A percentile compares a stretch with the other conserved stretches of the same genome.
These are phyloP conservation scores for Orchesella flavescens DNA, from an alignment of 2,888 invertebrate genomes.

Conservation along the genomic window DNA sequence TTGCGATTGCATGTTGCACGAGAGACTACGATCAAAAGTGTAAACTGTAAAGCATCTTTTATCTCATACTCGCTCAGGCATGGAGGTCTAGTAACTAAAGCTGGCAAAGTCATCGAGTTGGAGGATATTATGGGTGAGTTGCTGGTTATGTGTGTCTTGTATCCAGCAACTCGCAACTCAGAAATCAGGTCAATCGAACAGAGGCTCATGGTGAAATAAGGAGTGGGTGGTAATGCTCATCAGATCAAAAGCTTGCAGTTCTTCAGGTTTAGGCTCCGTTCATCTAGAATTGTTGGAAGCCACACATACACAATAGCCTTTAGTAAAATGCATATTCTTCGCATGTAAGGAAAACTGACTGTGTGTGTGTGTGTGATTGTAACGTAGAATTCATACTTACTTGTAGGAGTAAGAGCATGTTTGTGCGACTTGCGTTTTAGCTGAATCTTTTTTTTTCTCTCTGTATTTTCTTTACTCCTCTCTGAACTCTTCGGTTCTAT, in stretches of 20 bases:
- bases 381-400: constrained; percentile 12
- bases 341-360: constrained; percentile 33
- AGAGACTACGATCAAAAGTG: constrained; percentile 23
- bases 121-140: constrained; percentile 38
- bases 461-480: constrained; percentile 40
- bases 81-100: background rate
- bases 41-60: constrained; percentile 33
- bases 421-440: constrained; percentile 49
- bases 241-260: constrained; percentile 67
- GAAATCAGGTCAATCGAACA: constrained; percentile 71
- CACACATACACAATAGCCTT: constrained; percentile 44
- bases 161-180: constrained; percentile 56
- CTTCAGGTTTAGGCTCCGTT: constrained; percentile 58
- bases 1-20: constrained; percentile 6
- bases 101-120: constrained; percentile 16
- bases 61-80: constrained; percentile 20
- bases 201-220: constrained; percentile 69
- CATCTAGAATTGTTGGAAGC: constrained; percentile 47
- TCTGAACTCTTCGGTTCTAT: constrained; percentile 3
- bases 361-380: constrained; percentile 33
- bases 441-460: constrained; percentile 23
- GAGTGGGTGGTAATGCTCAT: constrained; percentile 70
- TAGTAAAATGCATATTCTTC: constrained; percentile 43
- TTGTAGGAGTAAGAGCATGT: constrained; percentile 28
- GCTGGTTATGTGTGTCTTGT: constrained; percentile 30